Conservation (phyloP, 2,113 vertebrate species). For the Cyprinodon brontotheroides region DNA sequence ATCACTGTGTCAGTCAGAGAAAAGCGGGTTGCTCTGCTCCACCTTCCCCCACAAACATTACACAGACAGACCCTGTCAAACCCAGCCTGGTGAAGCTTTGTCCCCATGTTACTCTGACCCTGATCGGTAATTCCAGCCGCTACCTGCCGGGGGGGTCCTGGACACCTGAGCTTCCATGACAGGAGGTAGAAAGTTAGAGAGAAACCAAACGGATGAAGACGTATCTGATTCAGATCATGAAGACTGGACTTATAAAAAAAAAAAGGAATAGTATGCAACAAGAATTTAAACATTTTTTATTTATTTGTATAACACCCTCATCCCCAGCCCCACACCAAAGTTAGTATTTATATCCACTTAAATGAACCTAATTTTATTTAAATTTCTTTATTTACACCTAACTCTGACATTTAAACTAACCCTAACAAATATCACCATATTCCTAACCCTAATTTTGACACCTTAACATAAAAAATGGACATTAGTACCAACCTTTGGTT, state of each 20-base stretch:
- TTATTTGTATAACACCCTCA: too few relatives aligned
- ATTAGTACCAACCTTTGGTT: too few relatives aligned
- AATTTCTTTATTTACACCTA: too few relatives aligned
- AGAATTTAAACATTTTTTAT: background rate
- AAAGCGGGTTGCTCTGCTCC: constrained; percentile 47
- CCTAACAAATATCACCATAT: too few relatives aligned
- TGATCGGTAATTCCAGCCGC: constrained; percentile 77
- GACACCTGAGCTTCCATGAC: constrained; percentile 63
- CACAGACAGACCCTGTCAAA: constrained; percentile 62
- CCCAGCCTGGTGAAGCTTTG: constrained; percentile 55
- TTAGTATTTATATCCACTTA: too few relatives aligned
- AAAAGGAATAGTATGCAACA: background rate
- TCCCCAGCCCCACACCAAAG: too few relatives aligned
- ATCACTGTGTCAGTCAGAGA: constrained; percentile 59
- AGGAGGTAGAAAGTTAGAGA: constrained; percentile 16
- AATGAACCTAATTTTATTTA: too few relatives aligned
- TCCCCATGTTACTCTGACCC: constrained; percentile 54
- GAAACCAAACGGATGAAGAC: constrained; percentile 3
- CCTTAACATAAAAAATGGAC: too few relatives aligned
- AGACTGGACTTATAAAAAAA: constrained; percentile 4
- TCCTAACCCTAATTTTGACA: too few relatives aligned
- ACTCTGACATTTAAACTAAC: too few relatives aligned
- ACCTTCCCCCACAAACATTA: constrained; percentile 50
- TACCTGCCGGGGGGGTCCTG: constrained; percentile 57
- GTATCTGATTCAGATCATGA: background rate